Base-by-base conservation (phyloP, 1,140 invertebrate genomes). In the Trichoplusia ni region DNA sequence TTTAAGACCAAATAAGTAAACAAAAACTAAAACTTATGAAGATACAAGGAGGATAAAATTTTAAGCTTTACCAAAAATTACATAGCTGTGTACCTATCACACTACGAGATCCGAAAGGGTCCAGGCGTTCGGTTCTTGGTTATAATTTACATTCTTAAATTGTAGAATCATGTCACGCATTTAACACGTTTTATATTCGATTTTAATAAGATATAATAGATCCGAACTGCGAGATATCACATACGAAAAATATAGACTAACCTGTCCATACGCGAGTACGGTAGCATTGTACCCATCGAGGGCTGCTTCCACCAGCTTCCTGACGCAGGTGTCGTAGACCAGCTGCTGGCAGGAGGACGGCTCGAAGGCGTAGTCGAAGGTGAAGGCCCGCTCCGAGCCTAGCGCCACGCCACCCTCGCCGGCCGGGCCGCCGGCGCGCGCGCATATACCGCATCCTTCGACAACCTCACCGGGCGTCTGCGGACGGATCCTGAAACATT, bases 301-400 rank as follows among this genome's bases (percentile, higher is more conserved):
- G 0, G 96, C 96, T 6, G 96, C 95, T 59, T 97, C 95, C 21
- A 99, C 95, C 2, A 99, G 92, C 18, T 93, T 92, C 33, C 94
- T 92, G 18, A 99, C 97, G 84, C 97, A 98, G 0, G 92, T 93
- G n/a, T 95, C 93, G 82, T 99, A 99, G 18, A 99, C 91, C 11
- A 93, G 91, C 44, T 95, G 83, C 92, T 97, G 94, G 70, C 92
- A 92, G n/a, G 93, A 91, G 51, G 91, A 92, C 3, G 93, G 94
- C 82, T 98, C 96, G 83, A 99, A 98, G 2, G 99, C 98, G 91
- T 96, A 95, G 91, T 99, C 98, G 89, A 98, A 99, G 4, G 99
- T 99, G 91, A 99, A 99, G 27, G 96, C 95, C 81, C 98, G 97
- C 86, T 99, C 98, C 11, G 95, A 95, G 40, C 98, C 98, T 4